These are phyloP conservation scores for Crossocerus cetratus DNA, from an alignment of 2,888 invertebrate genomes.

Conservation along the genomic window DNA sequence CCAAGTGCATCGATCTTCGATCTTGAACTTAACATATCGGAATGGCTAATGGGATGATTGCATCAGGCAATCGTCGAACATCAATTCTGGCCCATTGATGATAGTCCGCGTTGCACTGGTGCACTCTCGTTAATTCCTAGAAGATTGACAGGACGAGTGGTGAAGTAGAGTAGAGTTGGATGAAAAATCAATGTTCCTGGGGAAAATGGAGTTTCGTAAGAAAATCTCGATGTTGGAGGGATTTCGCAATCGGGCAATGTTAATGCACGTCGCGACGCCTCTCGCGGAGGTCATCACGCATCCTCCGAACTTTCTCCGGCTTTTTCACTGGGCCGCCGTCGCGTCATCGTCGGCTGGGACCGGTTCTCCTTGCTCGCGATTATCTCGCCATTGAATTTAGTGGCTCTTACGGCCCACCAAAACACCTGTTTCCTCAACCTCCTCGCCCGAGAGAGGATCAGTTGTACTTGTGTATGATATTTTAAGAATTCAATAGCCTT, in stretches of 20 bases:
- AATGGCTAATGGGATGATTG: neutral
- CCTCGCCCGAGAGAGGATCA: too few relatives aligned
- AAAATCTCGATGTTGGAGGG: neutral
- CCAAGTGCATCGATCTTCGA: neutral
- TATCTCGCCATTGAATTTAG: slow-evolving; percentile 38
- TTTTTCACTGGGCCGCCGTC: slow-evolving; percentile 16
- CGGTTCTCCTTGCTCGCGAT: slow-evolving; percentile 33
- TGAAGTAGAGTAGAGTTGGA: neutral
- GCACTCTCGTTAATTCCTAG: too few relatives aligned
- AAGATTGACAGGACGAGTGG: neutral
- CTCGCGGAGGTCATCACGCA: slow-evolving; percentile 49
- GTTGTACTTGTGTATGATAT: too few relatives aligned
- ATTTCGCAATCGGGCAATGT: slow-evolving; percentile 10
- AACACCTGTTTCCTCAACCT: neutral
- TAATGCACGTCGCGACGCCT: slow-evolving; percentile 40
- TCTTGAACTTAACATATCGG: neutral
- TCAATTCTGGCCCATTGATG: too few relatives aligned
- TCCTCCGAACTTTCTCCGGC: slow-evolving; percentile 53
- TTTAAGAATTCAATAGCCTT: too few relatives aligned
- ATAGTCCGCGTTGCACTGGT: too few relatives aligned
- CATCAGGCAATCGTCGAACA: too few relatives aligned
- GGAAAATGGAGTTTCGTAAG: neutral
- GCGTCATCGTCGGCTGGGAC: slow-evolving; percentile 19
- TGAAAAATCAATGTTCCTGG: too few relatives aligned
- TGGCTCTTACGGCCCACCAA: slow-evolving; percentile 11